Conservation (phyloP, 2,113 vertebrate species). For the Elephas maximus region DNA sequence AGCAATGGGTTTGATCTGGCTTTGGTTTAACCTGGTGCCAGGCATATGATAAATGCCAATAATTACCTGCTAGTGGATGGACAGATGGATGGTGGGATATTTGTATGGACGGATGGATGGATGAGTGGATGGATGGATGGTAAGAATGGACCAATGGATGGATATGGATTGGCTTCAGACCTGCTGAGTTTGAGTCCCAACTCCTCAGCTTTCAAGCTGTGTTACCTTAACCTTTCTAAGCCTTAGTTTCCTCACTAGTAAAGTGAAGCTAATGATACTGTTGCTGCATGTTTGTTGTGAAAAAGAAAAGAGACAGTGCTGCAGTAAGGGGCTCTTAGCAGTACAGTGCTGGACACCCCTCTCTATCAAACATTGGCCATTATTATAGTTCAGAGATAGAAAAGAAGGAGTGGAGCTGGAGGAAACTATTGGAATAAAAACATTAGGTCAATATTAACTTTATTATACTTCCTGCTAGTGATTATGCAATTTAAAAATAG, state of each 20-base stretch:
- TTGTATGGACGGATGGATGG: neutral
- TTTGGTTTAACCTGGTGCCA: too few relatives aligned
- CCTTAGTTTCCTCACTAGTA: neutral
- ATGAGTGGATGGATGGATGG: neutral
- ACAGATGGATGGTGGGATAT: neutral
- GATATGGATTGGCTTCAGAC: neutral
- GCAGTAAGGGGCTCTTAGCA: neutral
- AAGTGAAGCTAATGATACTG: neutral
- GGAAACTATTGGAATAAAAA: slow-evolving; percentile 43
- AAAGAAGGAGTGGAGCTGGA: neutral
- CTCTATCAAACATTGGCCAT: neutral
- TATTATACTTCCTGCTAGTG: neutral
- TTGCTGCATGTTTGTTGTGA: neutral
- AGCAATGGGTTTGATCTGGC: too few relatives aligned
- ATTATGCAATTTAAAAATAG: slow-evolving; percentile 55
- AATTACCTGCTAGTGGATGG: neutral
- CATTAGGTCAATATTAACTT: slow-evolving; percentile 6
- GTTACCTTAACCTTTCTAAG: neutral
- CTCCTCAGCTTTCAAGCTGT: neutral
- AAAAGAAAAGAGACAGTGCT: neutral
- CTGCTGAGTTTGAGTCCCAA: neutral
- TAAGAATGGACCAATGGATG: neutral
- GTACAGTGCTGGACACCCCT: neutral
- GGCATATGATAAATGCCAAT: neutral
- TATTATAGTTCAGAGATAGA: neutral